Conservation (phyloP, 2,113 vertebrate genomes). For the Vanacampus margaritifer region DNA sequence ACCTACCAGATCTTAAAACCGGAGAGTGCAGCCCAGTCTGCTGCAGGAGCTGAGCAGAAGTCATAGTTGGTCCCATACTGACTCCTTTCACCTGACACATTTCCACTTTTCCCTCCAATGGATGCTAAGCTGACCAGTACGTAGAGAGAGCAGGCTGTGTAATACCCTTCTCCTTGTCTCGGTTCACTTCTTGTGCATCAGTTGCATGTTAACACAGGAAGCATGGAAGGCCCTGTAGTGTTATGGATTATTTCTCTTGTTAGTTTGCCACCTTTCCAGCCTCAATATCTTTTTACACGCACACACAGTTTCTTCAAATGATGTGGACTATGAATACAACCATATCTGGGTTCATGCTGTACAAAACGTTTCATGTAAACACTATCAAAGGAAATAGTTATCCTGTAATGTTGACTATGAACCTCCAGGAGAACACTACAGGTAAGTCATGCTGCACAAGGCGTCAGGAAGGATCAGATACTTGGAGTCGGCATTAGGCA, state of each 20-base stretch:
- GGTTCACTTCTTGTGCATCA: conserved; percentile 39
- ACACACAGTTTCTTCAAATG: conserved; percentile 24
- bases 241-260: conserved; percentile 43
- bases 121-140: conserved; percentile 54
- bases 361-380: conserved; percentile 42
- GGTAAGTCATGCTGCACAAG: conserved; percentile 28
- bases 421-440: conserved; percentile 28
- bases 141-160: conserved; percentile 51
- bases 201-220: conserved; percentile 62
- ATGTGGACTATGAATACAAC: conserved; percentile 41
- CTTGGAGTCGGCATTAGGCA: conserved; percentile 55
- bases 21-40: conserved; percentile 85
- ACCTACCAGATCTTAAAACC: conserved; percentile 98
- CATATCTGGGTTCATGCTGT: conserved; percentile 25
- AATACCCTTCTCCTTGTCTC: conserved; percentile 33
- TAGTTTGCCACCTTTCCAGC: conserved; percentile 15
- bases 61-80: conserved; percentile 78
- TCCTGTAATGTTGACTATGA: conserved; percentile 30
- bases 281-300: conserved; percentile 15
- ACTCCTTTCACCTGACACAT: conserved; percentile 54
- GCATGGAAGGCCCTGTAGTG: conserved; percentile 59
- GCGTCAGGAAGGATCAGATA: conserved; percentile 9
- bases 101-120: conserved; percentile 53
- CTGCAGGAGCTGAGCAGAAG: conserved; percentile 90
- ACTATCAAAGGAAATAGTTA: conserved; percentile 35